phyloP scores from a whole-genome alignment of 2,113 vertebrate species.

The Oryzias javanicus region DNA sequence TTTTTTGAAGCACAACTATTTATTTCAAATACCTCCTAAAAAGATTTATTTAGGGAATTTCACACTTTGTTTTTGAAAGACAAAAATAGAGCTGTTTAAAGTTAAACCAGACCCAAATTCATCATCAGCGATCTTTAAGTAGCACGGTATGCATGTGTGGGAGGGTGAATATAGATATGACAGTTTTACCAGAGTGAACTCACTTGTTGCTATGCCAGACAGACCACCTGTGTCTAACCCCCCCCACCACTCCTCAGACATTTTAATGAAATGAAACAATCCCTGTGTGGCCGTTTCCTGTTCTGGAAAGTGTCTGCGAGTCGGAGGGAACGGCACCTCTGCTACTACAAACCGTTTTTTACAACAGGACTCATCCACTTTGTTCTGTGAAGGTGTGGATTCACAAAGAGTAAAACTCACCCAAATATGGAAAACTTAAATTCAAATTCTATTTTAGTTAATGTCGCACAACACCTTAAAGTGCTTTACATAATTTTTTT shows the following conservation, averaged over 20 bases:
- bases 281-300: constrained; percentile 31
- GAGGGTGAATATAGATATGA: constrained; percentile 39
- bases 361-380: background rate
- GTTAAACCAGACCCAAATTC: constrained; percentile 4
- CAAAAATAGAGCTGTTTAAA: constrained; percentile 1
- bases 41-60: background rate
- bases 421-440: too few species aligned
- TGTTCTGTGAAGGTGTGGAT: background rate
- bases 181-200: constrained; percentile 49
- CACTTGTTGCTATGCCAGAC: constrained; percentile 41
- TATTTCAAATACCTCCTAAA: too few species aligned
- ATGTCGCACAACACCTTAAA: too few species aligned
- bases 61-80: background rate
- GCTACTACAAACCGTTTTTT: constrained; percentile 13
- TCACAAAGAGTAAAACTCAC: too few species aligned
- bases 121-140: constrained; percentile 1
- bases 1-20: too few species aligned
- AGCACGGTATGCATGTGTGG: background rate
- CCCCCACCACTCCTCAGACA: constrained; percentile 12
- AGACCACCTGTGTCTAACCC: constrained; percentile 31
- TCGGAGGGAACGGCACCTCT: constrained; percentile 31
- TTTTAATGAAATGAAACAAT: constrained; percentile 53
- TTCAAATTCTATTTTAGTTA: too few species aligned
- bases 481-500: too few species aligned
- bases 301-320: constrained; percentile 44